These are phyloP conservation scores for Cardiocondyla obscurior DNA, from an alignment of 1,140 invertebrate genomes.

Conservation along the genomic window DNA sequence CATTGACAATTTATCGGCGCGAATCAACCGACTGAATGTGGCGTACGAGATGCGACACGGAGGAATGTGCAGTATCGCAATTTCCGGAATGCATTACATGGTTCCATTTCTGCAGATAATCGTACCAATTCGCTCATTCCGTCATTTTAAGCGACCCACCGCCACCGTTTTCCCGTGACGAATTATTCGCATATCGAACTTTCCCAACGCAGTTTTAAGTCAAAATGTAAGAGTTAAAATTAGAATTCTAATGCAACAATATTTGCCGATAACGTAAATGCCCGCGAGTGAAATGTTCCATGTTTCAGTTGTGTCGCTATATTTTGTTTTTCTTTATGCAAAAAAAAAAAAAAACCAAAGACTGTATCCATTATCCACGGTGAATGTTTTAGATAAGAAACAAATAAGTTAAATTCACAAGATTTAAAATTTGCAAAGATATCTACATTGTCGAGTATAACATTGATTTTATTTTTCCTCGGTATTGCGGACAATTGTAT, in stretches of 20 bases:
- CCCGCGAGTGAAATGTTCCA: not conserved
- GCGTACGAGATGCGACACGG: conserved; percentile 58
- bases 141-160: conserved; percentile 20
- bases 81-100: conserved; percentile 73
- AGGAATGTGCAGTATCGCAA: conserved; percentile 57
- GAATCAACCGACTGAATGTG: conserved; percentile 56
- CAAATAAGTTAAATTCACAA: not conserved
- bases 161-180: not conserved
- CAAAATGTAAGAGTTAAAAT: not conserved
- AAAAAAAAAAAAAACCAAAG: not conserved
- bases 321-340: not conserved
- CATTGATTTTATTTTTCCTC: not conserved
- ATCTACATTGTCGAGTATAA: no score
- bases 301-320: not conserved
- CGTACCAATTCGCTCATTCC: conserved; percentile 57
- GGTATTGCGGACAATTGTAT: not conserved
- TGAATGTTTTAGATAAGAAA: not conserved
- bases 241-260: not conserved
- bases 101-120: conserved; percentile 61
- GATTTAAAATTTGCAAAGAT: not conserved
- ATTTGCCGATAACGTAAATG: not conserved
- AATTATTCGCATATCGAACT: not conserved
- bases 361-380: not conserved
- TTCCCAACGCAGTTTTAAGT: not conserved
- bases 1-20: conserved; percentile 67